Evolutionary conservation across 2,113 vertebrate species (phyloP).

Genomic region (Mellivora capensis): DNA sequence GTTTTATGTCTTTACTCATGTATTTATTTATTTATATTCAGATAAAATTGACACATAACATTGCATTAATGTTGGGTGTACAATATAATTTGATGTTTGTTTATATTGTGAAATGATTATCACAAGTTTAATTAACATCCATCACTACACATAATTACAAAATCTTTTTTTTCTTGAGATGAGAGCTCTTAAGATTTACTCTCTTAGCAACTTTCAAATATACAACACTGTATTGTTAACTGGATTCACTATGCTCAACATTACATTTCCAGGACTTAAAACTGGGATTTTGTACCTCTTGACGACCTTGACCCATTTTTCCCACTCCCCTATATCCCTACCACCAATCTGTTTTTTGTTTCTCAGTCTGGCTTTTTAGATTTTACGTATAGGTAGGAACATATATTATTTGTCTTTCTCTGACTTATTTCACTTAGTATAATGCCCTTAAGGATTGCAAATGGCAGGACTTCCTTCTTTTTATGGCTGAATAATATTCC

Average conservation of each 20-base stretch:
- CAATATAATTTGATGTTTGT: not conserved
- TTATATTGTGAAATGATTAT: not conserved
- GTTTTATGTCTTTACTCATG: not conserved
- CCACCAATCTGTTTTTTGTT: not conserved
- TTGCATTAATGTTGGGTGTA: not conserved
- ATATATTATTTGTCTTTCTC: not conserved
- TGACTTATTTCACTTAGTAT: not conserved
- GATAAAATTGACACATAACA: not conserved
- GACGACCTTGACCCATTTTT: not conserved
- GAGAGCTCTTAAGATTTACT: not conserved
- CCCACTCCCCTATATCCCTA: not conserved
- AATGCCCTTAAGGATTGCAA: not conserved
- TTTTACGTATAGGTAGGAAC: not conserved
- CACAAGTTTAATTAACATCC: not conserved
- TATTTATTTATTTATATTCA: not conserved
- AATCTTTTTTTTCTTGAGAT: not conserved
- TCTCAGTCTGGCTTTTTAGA: not conserved
- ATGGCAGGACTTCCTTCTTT: not conserved
- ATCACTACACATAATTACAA: not conserved
- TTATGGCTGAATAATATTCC: not conserved
- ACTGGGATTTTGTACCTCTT: not conserved
- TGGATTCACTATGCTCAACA: not conserved
- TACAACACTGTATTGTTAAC: not conserved
- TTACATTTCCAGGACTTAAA: not conserved
- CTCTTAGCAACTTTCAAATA: not conserved